These are phyloP conservation scores for Ibidorhyncha struthersii DNA, from an alignment of 2,113 vertebrate species.

Conservation along the genomic window DNA sequence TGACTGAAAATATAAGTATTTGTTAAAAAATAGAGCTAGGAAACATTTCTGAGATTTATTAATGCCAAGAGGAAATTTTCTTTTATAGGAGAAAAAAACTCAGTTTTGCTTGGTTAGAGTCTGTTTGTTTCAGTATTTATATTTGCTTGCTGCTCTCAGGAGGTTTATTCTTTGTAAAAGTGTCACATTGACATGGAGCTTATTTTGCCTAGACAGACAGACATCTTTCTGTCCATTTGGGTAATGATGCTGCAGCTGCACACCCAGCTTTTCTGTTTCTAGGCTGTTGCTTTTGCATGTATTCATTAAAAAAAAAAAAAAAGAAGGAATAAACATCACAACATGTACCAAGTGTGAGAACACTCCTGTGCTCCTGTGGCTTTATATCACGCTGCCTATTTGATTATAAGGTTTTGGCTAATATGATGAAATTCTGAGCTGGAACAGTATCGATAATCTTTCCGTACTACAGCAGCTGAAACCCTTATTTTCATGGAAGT, in stretches of 20 bases:
- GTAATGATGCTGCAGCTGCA: no score
- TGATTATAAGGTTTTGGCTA: neutral
- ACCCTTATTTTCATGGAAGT: neutral
- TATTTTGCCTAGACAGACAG: no score
- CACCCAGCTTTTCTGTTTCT: no score
- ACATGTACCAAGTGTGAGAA: neutral
- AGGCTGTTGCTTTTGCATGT: no score
- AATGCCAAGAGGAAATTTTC: neutral
- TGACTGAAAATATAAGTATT: neutral
- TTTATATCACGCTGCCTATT: neutral
- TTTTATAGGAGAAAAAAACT: neutral
- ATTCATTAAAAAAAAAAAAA: neutral
- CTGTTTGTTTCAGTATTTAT: neutral
- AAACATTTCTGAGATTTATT: neutral
- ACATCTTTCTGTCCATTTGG: no score
- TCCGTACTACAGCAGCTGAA: neutral
- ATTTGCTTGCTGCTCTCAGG: neutral
- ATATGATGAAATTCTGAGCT: neutral
- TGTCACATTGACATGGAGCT: neutral
- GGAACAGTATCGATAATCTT: neutral
- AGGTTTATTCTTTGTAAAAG: neutral
- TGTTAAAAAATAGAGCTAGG: neutral
- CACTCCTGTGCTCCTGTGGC: neutral
- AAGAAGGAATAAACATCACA: neutral
- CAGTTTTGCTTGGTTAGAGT: neutral